phyloP scores from a whole-genome alignment of 2,113 vertebrate genomes.

The Microtus richardsoni region DNA sequence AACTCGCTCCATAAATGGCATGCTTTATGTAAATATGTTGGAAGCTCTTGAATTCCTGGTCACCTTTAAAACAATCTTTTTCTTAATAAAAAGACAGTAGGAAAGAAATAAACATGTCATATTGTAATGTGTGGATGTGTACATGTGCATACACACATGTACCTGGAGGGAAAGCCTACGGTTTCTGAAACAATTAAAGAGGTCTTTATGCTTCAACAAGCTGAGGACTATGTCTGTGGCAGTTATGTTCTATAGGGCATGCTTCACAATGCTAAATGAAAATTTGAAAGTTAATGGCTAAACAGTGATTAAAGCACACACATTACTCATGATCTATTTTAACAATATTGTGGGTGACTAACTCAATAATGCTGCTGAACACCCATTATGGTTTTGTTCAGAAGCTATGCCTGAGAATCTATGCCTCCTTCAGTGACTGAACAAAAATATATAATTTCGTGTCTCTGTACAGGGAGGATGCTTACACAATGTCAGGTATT shows the following conservation, averaged over 20 bases:
- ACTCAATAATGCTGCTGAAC: slow-evolving; percentile 45
- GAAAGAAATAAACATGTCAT: neutral
- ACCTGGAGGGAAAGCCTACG: neutral
- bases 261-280: slow-evolving; percentile 75
- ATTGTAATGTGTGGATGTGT: neutral
- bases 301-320: slow-evolving; percentile 68
- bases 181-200: slow-evolving; percentile 68
- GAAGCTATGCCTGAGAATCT: slow-evolving; percentile 23
- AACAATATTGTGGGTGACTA: slow-evolving; percentile 75
- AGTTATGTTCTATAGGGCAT: slow-evolving; percentile 58
- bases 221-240: neutral
- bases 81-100: neutral
- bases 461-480: neutral
- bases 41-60: neutral
- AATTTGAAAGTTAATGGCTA: slow-evolving; percentile 70
- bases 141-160: fast-evolving
- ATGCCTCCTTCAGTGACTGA: slow-evolving; percentile 24
- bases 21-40: neutral
- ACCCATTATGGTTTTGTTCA: slow-evolving; percentile 57
- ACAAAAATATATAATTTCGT: neutral
- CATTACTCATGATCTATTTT: slow-evolving; percentile 75
- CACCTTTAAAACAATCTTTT: slow-evolving; percentile 26
- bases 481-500: neutral
- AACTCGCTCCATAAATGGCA: neutral
- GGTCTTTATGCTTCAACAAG: slow-evolving; percentile 60